Evolutionary conservation across 1,140 invertebrate species (phyloP).

Genomic region (Trichogramma pretiosum): DNA sequence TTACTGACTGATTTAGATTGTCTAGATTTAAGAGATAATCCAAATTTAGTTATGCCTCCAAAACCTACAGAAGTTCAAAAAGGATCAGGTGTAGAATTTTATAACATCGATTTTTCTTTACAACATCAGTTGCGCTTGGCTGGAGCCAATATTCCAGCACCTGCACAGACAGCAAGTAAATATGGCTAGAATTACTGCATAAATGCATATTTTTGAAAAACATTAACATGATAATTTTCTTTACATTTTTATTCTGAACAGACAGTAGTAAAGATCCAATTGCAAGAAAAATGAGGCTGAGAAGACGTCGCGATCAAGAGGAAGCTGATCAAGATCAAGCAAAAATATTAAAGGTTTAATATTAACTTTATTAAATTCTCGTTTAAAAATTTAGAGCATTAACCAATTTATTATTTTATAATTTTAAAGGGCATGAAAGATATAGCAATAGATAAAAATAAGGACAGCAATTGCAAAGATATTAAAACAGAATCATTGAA

Average conservation of each 20-base stretch:
- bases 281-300: constrained; percentile 81
- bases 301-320: constrained; percentile 63
- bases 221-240: not conserved
- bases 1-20: constrained; percentile 82
- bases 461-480: constrained; percentile 52
- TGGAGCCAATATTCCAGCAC: constrained; percentile 70
- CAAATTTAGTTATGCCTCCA: constrained; percentile 94
- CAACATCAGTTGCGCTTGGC: constrained; percentile 88
- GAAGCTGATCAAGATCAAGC: constrained; percentile 87
- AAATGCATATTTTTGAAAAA: not conserved
- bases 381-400: not conserved
- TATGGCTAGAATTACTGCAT: constrained; percentile 11
- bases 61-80: constrained; percentile 77
- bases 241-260: constrained; percentile 26
- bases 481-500: constrained; percentile 61
- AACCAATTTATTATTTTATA: constrained; percentile 7
- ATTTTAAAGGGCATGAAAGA: constrained; percentile 83
- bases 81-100: constrained; percentile 84
- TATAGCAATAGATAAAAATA: constrained; percentile 83
- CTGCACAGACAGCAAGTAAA: constrained; percentile 57
- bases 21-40: constrained; percentile 87
- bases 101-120: constrained; percentile 98
- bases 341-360: constrained; percentile 76
- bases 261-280: constrained; percentile 75
- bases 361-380: not conserved